Base-by-base conservation (phyloP, 2,797 vertebrate species). In the Molossus alvarezi region DNA sequence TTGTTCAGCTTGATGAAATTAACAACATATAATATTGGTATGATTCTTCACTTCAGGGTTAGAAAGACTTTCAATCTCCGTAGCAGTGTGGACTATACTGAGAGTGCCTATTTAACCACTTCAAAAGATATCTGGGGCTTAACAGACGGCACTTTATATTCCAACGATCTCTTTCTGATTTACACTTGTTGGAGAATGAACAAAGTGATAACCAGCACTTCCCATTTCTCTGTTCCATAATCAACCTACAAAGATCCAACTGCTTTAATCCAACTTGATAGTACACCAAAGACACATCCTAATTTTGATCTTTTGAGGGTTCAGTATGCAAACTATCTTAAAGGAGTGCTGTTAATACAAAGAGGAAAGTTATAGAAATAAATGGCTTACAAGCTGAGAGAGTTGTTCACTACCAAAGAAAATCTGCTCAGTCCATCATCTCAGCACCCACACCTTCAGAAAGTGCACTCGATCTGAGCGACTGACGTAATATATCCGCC, bases 311-410 rank as follows among this genome's bases (percentile, higher is more conserved):
- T 80, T 91, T 80, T 33, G 1, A 60, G 27, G 53, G 65, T 69
- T 88, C 65, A 7, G 65, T 48, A 96, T 45, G 33, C 55, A 92
- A 73, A 80, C 82, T n/a, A 57, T 69, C 62, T 51, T 69, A 71
- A 86, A 86, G 33, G 12, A 53, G 9, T 48, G 1, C 3, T 79
- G 15, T 85, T 93, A 83, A 71, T 48, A 37, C 11, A 80, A 45
- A 75, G 51, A 95, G 62, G 73, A 90, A 95, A 67, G 23, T 87
- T 88, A 58, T 0, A 90, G 33, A 90, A 73, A 96, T 81, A 82
- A 91, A 89, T 72, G 51, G 33, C 17, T 67, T 57, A 51, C n/a
- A n/a, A 23, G 23, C 18, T 90, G 27, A 91, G 10, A 92, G 37
- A 87, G 25, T 17, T 88, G 18, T 48, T 81, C 25, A 86, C 21